phyloP scores from a whole-genome alignment of 2,888 invertebrate genomes.

The Acronicta psi region DNA sequence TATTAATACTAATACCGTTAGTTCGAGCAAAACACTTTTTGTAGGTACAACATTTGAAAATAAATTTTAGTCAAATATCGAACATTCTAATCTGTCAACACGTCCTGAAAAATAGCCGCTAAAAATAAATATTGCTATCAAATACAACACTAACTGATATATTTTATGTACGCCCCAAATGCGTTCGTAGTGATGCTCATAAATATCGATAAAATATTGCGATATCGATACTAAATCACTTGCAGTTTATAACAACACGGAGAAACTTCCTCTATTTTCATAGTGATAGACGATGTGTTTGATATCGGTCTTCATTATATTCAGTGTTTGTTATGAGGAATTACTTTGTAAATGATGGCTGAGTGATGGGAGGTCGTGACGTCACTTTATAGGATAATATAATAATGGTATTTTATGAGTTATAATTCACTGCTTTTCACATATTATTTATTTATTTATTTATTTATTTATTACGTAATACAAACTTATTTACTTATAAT shows the following conservation, averaged over 20 bases:
- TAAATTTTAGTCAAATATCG: constrained; percentile 18
- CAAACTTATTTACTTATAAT: no score
- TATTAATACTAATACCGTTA: no score
- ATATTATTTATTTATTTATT: background rate
- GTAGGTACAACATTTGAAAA: no score
- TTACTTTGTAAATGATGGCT: constrained; percentile 32
- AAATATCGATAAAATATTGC: constrained; percentile 62
- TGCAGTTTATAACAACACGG: constrained; percentile 54
- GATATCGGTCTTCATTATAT: constrained; percentile 45
- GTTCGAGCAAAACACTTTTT: no score
- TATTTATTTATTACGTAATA: no score
- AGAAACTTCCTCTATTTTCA: constrained; percentile 54
- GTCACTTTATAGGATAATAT: constrained; percentile 36
- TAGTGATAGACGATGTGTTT: constrained; percentile 45
- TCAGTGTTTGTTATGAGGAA: constrained; percentile 40
- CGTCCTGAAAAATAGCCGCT: constrained; percentile 19
- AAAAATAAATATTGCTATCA: constrained; percentile 41
- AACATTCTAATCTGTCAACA: constrained; percentile 40
- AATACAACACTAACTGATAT: constrained; percentile 42
- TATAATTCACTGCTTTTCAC: constrained; percentile 14
- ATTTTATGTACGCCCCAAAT: constrained; percentile 51
- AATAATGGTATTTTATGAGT: constrained; percentile 31
- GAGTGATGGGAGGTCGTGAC: constrained; percentile 47
- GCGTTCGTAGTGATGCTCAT: constrained; percentile 56
- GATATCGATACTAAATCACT: constrained; percentile 58